Evolutionary conservation across 1,140 invertebrate genomes (phyloP), one percentile per base, ranked within the genome.

Genomic region (Scaptomyza hsui): DNA sequence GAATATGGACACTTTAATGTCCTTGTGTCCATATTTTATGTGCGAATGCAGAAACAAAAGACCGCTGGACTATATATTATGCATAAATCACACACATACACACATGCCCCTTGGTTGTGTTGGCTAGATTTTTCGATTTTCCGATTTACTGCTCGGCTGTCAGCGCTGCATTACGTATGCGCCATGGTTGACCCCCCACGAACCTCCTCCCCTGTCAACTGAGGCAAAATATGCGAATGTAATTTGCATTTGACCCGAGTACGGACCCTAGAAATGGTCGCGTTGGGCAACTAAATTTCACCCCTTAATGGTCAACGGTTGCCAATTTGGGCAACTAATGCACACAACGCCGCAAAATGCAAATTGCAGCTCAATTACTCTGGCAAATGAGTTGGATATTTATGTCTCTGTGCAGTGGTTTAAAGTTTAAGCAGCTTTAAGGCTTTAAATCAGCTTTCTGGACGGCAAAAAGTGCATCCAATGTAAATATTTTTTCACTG

Each of bases 401-500:
- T 63, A 63, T 63, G 49, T n/a, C 7, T 21, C 1, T 41, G 49
- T 21, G 24, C 9, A 3, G 29, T 26, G 13, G 29, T 32, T 51
- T 59, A 59, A 35, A 44, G 41, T 45, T 48, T 29, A 48, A 42
- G 35, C 52, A 45, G 47, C 24, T 63, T 55, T 55, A 32, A 19
- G 1, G 5, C 52, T 42, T 39, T 41, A 55, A 55, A 26, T 15
- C 52, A 9, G 41, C 35, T 26, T 55, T 10, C 29, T 2, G 26
- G 29, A 44, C 45, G 32, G 52, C 68, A 32, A 48, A 56, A 52
- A 35, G 51, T 47, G 47, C 55, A 62, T 63, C 62, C 47, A 65
- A 47, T 63, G 63, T 41, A 85, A 85, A 85, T 85, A 86, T 85
- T 85, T 85, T 76, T 77, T 74, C 81, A 86, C 73, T 74, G 81